Conservation (phyloP, 2,113 vertebrate genomes). For the Microcebus jonahi region DNA sequence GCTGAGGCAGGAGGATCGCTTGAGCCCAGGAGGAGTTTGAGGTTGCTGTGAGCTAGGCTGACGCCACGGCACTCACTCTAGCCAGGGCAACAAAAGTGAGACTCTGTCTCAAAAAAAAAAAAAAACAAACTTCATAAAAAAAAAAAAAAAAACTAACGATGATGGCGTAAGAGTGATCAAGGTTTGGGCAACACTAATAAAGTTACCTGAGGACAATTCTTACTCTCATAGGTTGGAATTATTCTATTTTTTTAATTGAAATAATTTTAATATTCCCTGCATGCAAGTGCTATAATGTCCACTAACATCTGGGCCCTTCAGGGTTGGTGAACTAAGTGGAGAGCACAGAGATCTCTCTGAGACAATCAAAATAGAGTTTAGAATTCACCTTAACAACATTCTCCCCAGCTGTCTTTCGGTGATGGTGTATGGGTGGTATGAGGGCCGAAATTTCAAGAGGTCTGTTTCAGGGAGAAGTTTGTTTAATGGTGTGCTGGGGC, state of each 20-base stretch:
- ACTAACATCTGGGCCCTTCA: neutral
- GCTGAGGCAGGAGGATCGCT: no score
- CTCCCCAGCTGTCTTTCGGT: neutral
- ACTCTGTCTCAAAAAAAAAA: no score
- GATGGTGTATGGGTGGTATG: no score
- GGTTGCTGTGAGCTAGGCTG: no score
- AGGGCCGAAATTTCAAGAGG: neutral
- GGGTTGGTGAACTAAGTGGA: neutral
- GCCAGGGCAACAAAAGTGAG: no score
- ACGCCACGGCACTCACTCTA: no score
- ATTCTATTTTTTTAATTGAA: neutral
- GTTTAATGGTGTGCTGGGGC: fast-evolving
- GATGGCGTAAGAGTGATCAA: no score
- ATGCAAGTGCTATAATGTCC: neutral
- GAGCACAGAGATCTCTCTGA: no score
- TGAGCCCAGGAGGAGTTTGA: no score
- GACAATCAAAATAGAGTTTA: neutral
- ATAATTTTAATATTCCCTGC: neutral
- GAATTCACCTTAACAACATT: no score
- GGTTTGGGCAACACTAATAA: neutral
- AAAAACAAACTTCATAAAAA: no score
- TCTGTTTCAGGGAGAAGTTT: neutral
- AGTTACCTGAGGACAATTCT: neutral
- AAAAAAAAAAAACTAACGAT: neutral
- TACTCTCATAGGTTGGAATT: neutral